Conservation (phyloP, 2,113 vertebrate genomes). For the Mesembrinibis cayennensis region DNA sequence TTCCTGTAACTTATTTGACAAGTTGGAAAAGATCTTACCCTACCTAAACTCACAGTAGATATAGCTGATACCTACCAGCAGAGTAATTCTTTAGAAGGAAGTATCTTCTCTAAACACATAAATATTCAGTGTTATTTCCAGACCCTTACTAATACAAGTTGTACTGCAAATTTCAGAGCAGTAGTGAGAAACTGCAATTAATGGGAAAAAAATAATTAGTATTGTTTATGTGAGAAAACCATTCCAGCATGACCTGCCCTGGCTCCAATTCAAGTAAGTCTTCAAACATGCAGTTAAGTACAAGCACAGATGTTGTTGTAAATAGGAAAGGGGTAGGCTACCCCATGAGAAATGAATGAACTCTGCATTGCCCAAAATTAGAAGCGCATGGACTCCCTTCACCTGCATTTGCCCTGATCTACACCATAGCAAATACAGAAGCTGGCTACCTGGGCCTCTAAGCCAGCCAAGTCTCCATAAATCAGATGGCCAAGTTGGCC, state of each 20-base stretch:
- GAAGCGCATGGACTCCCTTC: background rate
- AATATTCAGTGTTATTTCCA: background rate
- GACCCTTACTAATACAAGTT: background rate
- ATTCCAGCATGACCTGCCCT: slow-evolving; percentile 5
- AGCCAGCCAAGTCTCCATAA: background rate
- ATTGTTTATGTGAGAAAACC: background rate
- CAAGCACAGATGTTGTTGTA: slow-evolving; percentile 13
- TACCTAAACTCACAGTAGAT: background rate
- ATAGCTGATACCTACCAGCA: background rate
- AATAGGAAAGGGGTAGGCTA: slow-evolving; percentile 1
- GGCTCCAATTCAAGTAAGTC: slow-evolving; percentile 2
- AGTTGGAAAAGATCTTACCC: background rate
- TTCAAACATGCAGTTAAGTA: background rate
- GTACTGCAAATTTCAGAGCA: background rate
- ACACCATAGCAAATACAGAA: background rate
- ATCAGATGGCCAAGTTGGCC: background rate
- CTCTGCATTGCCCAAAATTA: background rate
- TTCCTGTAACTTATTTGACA: background rate
- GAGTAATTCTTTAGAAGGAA: too few relatives aligned
- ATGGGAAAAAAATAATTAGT: background rate
- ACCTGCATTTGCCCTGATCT: background rate
- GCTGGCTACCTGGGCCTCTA: background rate
- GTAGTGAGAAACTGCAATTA: background rate
- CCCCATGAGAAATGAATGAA: background rate
- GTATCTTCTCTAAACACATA: background rate